Evolutionary conservation across 2,113 vertebrate genomes (phyloP).

Genomic region (Epinephelus moara): DNA sequence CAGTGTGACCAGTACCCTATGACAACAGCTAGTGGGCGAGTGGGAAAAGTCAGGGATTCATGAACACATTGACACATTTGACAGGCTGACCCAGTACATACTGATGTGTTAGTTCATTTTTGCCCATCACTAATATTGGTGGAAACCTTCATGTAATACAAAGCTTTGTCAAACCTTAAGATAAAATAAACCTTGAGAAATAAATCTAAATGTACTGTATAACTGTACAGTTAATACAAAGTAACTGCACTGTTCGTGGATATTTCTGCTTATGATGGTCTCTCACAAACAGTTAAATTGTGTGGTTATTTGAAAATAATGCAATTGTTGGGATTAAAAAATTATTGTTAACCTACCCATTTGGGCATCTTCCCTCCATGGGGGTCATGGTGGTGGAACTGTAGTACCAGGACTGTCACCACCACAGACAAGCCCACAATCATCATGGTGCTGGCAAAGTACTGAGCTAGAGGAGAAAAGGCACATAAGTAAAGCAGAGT

Average conservation of each 20-base stretch:
- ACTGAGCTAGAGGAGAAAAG: conserved; percentile 85
- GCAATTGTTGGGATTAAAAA: neutral
- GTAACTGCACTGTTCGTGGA: too few species aligned
- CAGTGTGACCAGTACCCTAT: too few species aligned
- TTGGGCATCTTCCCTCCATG: conserved; percentile 93
- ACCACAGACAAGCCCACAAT: conserved; percentile 93
- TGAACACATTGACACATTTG: too few species aligned
- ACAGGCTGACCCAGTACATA: too few species aligned
- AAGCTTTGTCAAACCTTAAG: neutral
- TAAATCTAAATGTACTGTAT: neutral
- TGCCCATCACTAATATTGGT: too few species aligned
- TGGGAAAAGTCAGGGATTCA: too few species aligned
- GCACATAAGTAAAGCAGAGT: neutral
- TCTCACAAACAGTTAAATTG: neutral
- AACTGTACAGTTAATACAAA: neutral
- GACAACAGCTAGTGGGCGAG: too few species aligned
- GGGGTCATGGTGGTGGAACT: conserved; percentile 93
- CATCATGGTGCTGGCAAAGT: conserved; percentile 94
- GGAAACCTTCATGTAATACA: too few species aligned
- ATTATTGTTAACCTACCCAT: conserved; percentile 84
- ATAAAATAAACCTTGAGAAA: neutral
- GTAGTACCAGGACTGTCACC: conserved; percentile 92
- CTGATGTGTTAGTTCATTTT: too few species aligned
- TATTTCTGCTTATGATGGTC: neutral
- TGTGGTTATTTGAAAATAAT: neutral